A percentile compares a stretch with the other conserved stretches of the same genome.
phyloP scores from a whole-genome alignment of 2,113 vertebrate genomes.

The Raja brachyura region DNA sequence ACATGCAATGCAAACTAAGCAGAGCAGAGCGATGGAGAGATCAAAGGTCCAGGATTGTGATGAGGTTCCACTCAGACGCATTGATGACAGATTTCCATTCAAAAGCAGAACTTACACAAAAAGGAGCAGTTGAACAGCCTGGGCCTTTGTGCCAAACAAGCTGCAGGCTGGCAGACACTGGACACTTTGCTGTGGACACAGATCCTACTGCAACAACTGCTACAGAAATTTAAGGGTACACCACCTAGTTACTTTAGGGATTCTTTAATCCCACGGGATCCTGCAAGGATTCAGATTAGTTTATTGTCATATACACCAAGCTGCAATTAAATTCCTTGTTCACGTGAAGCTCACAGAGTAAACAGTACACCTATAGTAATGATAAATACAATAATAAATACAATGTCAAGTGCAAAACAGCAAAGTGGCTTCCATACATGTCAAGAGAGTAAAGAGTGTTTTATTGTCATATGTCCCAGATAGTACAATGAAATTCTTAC shows the following conservation, averaged over 20 bases:
- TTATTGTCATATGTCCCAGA: no score
- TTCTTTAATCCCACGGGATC: not conserved
- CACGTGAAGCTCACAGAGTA: no score
- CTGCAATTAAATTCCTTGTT: no score
- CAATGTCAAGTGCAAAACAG: no score
- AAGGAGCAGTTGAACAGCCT: not conserved
- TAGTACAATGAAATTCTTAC: no score
- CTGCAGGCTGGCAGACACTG: not conserved
- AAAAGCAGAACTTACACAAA: not conserved
- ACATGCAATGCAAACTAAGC: not conserved
- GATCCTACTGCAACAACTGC: not conserved
- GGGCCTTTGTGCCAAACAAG: not conserved
- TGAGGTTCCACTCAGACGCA: not conserved
- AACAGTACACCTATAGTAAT: no score
- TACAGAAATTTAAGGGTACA: not conserved
- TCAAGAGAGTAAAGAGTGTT: no score
- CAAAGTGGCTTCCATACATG: no score
- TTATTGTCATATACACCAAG: no score
- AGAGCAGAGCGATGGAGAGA: not conserved
- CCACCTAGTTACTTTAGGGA: not conserved
- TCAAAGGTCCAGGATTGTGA: slow-evolving; percentile 13
- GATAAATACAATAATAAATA: no score
- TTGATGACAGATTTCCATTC: not conserved
- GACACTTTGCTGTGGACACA: not conserved
- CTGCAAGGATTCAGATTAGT: not conserved